A percentile compares a stretch with the other conserved stretches of the same genome.
These are phyloP conservation scores for Electrophaes corylata DNA, from an alignment of 2,888 invertebrate genomes.

Conservation along the genomic window DNA sequence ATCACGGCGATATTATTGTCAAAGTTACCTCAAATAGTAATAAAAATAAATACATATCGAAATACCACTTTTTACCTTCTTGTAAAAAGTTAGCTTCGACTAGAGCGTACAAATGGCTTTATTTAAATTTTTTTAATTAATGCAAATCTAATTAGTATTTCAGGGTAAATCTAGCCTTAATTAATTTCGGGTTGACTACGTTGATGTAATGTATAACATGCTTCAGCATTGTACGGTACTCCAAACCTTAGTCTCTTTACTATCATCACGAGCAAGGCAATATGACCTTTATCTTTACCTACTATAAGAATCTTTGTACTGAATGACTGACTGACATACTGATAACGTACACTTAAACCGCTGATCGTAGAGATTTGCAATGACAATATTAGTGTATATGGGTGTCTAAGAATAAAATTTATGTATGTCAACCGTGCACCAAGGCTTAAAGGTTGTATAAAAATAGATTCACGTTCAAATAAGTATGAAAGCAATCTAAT, in stretches of 20 bases:
- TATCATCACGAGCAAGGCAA: background rate
- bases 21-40: background rate
- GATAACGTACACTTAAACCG: too few species aligned
- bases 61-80: background rate
- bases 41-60: background rate
- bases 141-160: conserved; percentile 11
- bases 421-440: too few species aligned
- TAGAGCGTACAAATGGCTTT: background rate
- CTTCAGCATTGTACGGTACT: background rate
- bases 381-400: too few species aligned
- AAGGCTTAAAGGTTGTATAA: too few species aligned
- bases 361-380: too few species aligned
- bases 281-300: background rate
- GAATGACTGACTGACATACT: too few species aligned
- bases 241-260: too few species aligned
- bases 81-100: background rate
- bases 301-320: too few species aligned
- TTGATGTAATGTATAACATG: background rate
- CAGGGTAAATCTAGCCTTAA: conserved; percentile 5
- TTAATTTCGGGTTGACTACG: conserved; percentile 10
- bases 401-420: too few species aligned
- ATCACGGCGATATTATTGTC: too few species aligned
- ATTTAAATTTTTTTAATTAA: conserved; percentile 11
- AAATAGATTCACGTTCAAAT: too few species aligned
- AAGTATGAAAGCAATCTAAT: too few species aligned